Base-by-base conservation (phyloP, 2,797 vertebrate genomes). In the Channallabes apus region DNA sequence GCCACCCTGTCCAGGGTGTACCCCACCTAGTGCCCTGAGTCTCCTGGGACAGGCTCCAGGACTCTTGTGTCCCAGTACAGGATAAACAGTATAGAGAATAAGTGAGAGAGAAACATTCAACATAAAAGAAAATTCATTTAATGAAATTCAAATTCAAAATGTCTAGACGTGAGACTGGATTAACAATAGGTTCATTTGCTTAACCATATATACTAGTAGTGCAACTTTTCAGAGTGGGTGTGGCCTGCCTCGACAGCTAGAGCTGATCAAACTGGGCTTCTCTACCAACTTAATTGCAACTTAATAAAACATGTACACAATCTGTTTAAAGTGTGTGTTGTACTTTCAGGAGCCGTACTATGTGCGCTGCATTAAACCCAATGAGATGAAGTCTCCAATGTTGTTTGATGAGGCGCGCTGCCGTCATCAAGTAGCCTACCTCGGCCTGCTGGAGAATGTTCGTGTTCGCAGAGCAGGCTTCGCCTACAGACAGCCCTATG, bases 361-460 rank as follows among this genome's bases (percentile, higher is more conserved):
- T 0, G 95, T 99, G 65, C 96, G 97, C 3, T 99, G 97, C 89
- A 92, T 99, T 73, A 99, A 99, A 85, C 97, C 97, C 85, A 99
- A 99, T 0, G 97, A 98, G 86, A 89, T 95, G 89, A 99, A 98
- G 92, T 96, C 96, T 0, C 90, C 97, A 0, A 75, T 94, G 54
- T 11, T 94, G 82, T 95, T 98, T 0, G 95, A 99, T 0, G 92
- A 95, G 0, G 94, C 94, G 0, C 96, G 96, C 82, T 98, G 97
- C 88, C 90, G 93, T 29, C 97, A 98, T 85, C 97, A 99, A 94
- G 97, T 99, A 67, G 93, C 95, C 0, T 98, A 98, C 92, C 93
- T 98, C 80, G 97, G 97, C n/a, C 93, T 99, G 67, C 91, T 99
- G 92, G 97, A 99, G 95, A 99, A 99, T 0, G 96, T 99, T 82